A percentile compares a stretch with the other conserved stretches of the same genome.
These are phyloP conservation scores for Cerceris ruficornis DNA, from an alignment of 2,888 invertebrate species.

Conservation along the genomic window DNA sequence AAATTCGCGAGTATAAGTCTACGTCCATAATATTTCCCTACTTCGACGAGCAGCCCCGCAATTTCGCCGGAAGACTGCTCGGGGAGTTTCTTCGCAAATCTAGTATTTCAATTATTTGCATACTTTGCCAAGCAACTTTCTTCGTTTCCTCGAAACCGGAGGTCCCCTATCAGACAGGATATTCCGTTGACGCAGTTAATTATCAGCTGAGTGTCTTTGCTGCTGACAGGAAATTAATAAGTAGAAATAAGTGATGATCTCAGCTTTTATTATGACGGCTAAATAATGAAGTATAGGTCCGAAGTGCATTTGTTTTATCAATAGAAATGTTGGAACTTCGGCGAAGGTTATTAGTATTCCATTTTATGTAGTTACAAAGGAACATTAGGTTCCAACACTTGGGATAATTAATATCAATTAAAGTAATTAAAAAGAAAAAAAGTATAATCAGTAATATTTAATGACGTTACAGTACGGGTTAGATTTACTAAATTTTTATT, in stretches of 20 bases:
- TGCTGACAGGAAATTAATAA: conserved; percentile 22
- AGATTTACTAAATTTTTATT: no score
- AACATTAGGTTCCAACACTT: no score
- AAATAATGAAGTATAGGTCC: no score
- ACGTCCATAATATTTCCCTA: conserved; percentile 32
- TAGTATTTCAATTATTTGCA: conserved; percentile 38
- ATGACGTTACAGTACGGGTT: no score
- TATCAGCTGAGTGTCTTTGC: conserved; percentile 16
- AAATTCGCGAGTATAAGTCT: conserved; percentile 36
- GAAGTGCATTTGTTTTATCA: no score
- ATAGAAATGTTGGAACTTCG: no score
- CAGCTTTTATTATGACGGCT: neutral
- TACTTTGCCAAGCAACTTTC: neutral
- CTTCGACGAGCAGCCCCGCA: conserved; percentile 27
- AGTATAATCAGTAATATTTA: no score
- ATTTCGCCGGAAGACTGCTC: conserved; percentile 18
- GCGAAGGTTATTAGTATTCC: no score
- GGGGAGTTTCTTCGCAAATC: neutral
- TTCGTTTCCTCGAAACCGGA: neutral
- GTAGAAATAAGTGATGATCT: conserved; percentile 21
- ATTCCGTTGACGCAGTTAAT: conserved; percentile 10
- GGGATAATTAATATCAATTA: no score
- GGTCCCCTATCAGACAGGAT: neutral
- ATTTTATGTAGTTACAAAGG: no score
- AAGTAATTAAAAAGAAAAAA: no score